Conservation (phyloP, 1,140 invertebrate genomes). For the Drosophila littoralis region DNA sequence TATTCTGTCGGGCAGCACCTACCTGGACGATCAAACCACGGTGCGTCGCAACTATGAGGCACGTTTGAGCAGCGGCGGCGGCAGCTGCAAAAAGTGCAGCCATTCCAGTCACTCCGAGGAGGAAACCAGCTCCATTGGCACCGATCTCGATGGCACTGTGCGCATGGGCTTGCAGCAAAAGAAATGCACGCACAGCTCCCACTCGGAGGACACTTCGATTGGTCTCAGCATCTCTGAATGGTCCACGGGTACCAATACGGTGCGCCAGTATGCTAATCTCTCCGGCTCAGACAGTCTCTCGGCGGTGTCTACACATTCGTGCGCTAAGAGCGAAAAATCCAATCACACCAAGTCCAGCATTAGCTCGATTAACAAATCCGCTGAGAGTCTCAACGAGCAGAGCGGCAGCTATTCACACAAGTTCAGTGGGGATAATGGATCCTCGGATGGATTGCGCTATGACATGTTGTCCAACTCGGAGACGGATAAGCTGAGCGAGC, state of each 20-base stretch:
- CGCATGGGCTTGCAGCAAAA: constrained; percentile 90
- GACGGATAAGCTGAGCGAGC: constrained; percentile 84
- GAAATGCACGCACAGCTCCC: constrained; percentile 90
- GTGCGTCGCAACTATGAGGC: constrained; percentile 77
- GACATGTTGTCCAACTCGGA: constrained; percentile 87
- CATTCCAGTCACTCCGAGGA: constrained; percentile 89
- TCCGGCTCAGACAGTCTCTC: constrained; percentile 87
- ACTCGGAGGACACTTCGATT: constrained; percentile 93
- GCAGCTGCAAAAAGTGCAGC: constrained; percentile 86
- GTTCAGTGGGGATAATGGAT: constrained; percentile 82
- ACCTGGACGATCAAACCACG: constrained; percentile 81
- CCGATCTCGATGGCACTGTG: constrained; percentile 91
- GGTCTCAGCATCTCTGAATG: constrained; percentile 93
- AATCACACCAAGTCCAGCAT: constrained; percentile 86
- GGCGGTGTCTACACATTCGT: constrained; percentile 86
- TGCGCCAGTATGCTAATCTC: constrained; percentile 90
- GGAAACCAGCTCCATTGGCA: constrained; percentile 88
- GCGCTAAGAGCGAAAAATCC: constrained; percentile 87
- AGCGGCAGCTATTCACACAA: constrained; percentile 81
- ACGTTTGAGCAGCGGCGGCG: constrained; percentile 82
- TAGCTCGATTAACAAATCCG: constrained; percentile 84
- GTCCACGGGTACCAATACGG: constrained; percentile 92
- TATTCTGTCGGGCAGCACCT: constrained; percentile 85
- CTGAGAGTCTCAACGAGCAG: constrained; percentile 81
- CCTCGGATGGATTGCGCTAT: constrained; percentile 84